Evolutionary conservation across 2,797 vertebrate species (phyloP).

Genomic region (Champsocephalus esox): DNA sequence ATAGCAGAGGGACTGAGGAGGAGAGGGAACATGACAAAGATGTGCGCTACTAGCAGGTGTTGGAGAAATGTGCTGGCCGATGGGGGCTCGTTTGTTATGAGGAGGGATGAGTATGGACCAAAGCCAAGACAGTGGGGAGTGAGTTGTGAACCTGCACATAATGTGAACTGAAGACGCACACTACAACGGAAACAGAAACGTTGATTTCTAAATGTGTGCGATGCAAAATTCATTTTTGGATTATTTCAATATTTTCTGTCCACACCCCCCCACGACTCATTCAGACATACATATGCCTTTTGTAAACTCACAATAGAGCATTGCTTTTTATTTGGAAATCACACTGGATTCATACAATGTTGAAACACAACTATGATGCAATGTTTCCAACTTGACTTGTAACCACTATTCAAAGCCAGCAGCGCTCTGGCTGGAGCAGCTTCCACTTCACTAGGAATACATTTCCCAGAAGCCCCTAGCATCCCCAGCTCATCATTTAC

Average conservation of each 20-base stretch:
- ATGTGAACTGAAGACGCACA: slow-evolving; percentile 29
- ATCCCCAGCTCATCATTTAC: slow-evolving; percentile 57
- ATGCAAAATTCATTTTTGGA: slow-evolving; percentile 1
- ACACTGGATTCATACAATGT: slow-evolving; percentile 13
- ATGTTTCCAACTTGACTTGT: slow-evolving; percentile 71
- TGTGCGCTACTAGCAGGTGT: slow-evolving; percentile 52
- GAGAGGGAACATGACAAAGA: slow-evolving; percentile 64
- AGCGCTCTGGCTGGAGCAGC: slow-evolving; percentile 28
- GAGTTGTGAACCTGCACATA: slow-evolving; percentile 61
- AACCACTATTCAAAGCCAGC: slow-evolving; percentile 54
- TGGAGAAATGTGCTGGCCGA: slow-evolving; percentile 66
- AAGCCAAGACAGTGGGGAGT: slow-evolving; percentile 65
- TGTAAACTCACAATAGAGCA: slow-evolving; percentile 27
- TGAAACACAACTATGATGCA: slow-evolving; percentile 64
- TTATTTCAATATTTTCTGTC: background rate
- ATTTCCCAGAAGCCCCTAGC: slow-evolving; percentile 61
- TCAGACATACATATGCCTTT: slow-evolving; percentile 2
- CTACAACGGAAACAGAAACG: background rate
- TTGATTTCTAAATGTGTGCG: slow-evolving; percentile 15
- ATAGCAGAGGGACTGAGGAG: slow-evolving; percentile 15
- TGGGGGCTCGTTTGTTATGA: slow-evolving; percentile 67
- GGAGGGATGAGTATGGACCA: slow-evolving; percentile 69
- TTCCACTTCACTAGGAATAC: slow-evolving; percentile 42
- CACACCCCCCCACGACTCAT: background rate
- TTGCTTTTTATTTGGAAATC: slow-evolving; percentile 37